phyloP scores from a whole-genome alignment of 2,113 vertebrate species.

The Seriola rivoliana region DNA sequence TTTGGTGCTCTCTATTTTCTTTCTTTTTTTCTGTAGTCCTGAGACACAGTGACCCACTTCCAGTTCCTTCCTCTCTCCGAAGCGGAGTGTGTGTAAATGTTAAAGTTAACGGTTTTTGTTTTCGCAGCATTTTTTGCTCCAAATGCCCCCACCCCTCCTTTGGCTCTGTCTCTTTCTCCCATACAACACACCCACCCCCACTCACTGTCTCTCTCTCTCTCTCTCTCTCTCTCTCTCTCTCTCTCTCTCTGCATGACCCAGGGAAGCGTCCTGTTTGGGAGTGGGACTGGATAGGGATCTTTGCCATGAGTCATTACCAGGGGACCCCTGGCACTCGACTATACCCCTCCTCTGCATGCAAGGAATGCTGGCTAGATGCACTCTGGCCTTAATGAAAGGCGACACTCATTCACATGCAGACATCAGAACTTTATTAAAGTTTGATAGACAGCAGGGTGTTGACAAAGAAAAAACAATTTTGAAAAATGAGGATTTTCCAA shows the following conservation, averaged over 20 bases:
- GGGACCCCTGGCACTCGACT: constrained; percentile 73
- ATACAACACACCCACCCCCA: constrained; percentile 20
- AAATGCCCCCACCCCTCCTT: background rate
- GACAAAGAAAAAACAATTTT: constrained; percentile 59
- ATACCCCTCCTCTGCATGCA: constrained; percentile 76
- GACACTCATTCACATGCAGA: constrained; percentile 65
- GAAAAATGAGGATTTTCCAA: constrained; percentile 53
- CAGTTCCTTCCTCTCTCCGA: constrained; percentile 74
- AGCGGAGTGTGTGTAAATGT: constrained; percentile 50
- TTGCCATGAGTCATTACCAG: constrained; percentile 76
- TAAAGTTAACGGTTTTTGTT: constrained; percentile 62
- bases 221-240: constrained; percentile 4
- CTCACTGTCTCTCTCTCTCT: constrained; percentile 1
- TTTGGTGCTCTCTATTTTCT: constrained; percentile 47
- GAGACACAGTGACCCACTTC: constrained; percentile 83
- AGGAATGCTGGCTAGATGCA: constrained; percentile 70
- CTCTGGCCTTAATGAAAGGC: constrained; percentile 63
- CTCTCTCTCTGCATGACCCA: constrained; percentile 28
- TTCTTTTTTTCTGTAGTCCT: constrained; percentile 53
- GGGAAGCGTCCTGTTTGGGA: constrained; percentile 58
- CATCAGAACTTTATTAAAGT: constrained; percentile 62
- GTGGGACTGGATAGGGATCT: constrained; percentile 70
- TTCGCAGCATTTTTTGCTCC: constrained; percentile 64
- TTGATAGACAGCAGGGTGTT: constrained; percentile 55
- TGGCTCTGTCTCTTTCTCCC: constrained; percentile 1